Percentiles rank a stretch among this genome's conserved stretches.
Evolutionary conservation across 2,797 vertebrate genomes (phyloP).

Genomic region (Coregonus ussuriensis): DNA sequence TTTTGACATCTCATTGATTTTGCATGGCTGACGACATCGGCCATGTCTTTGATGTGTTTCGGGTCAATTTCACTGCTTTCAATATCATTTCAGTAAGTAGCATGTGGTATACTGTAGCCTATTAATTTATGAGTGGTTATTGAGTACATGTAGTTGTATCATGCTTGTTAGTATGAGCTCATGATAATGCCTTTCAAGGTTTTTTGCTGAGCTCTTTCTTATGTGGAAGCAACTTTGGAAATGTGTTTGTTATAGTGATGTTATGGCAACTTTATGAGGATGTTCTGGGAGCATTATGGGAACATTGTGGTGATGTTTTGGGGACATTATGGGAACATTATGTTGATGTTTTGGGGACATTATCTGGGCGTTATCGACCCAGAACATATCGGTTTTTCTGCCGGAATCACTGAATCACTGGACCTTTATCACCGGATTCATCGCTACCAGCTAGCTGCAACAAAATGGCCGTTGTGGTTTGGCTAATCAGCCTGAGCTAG

Average conservation of each 20-base stretch:
- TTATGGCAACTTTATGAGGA: background rate
- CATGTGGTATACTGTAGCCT: constrained; percentile 12
- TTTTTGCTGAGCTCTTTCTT: background rate
- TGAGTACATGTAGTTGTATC: constrained; percentile 7
- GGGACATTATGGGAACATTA: background rate
- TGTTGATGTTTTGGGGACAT: background rate
- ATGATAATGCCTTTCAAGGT: background rate
- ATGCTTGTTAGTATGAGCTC: constrained; percentile 22
- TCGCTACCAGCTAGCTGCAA: too few species aligned
- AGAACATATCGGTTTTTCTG: too few species aligned
- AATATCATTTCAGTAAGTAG: constrained; percentile 28
- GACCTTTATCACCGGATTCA: too few species aligned
- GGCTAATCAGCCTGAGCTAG: too few species aligned
- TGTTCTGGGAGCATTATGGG: background rate
- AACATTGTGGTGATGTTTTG: background rate
- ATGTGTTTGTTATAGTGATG: background rate
- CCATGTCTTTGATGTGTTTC: constrained; percentile 64
- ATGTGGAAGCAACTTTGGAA: too few species aligned
- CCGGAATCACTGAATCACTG: too few species aligned
- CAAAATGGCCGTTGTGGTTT: too few species aligned
- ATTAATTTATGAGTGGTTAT: constrained; percentile 1
- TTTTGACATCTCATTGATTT: constrained; percentile 69
- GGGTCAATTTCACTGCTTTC: constrained; percentile 62
- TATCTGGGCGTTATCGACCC: too few species aligned
- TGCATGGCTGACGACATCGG: constrained; percentile 65